Evolutionary conservation across 2,888 invertebrate genomes (phyloP), one percentile per base, ranked within the genome.

Genomic region (Cephus pygmeus): DNA sequence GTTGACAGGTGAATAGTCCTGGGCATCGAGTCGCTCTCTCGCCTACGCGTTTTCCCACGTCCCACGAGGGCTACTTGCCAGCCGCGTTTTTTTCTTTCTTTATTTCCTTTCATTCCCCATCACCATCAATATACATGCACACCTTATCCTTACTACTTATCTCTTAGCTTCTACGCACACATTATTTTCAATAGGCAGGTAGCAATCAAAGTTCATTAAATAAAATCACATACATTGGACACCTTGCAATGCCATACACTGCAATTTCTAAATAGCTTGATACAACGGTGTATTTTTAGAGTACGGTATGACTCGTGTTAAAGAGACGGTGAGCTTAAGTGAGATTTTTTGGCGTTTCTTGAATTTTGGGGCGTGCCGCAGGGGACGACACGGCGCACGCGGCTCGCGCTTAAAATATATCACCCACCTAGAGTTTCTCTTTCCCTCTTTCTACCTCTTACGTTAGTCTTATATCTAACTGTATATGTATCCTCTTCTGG

Each of bases 1-100:
- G 87, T 87, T 90, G 91, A 90, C 91, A 90, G 90, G 90, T 90
- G 90, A 91, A 91, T 90, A 87, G 88, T 87, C 79, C 77, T 79
- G 71, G 77, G 76, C 79, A 77, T 76, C 74, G 77, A 81, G 79
- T 73, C 79, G 75, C 75, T 77, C 76, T 73, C 73, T 77, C 81
- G 83, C 79, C 81, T 81, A 71, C 79, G 76, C 82, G 81, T 80
- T 83, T 86, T 85, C 83, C 84, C 85, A 84, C 85, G 86, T 88
- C 83, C 83, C 80, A 81, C 83, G 82, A 80, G 79, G 79, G 75
- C 79, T 77, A 75, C 80, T 79, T 77, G 36, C 9, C 69, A 33
- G 34, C 69, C 56, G 30, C 15, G 75, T 69, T 12, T 75, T 69
- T 71, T 31, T 31, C 74, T 56, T 69, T n/a, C 77, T 69, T 69